A percentile compares a stretch with the other conserved stretches of the same genome.
These are phyloP conservation scores for Pachycephus smyrnensis DNA, from an alignment of 2,888 invertebrate species.

Conservation along the genomic window DNA sequence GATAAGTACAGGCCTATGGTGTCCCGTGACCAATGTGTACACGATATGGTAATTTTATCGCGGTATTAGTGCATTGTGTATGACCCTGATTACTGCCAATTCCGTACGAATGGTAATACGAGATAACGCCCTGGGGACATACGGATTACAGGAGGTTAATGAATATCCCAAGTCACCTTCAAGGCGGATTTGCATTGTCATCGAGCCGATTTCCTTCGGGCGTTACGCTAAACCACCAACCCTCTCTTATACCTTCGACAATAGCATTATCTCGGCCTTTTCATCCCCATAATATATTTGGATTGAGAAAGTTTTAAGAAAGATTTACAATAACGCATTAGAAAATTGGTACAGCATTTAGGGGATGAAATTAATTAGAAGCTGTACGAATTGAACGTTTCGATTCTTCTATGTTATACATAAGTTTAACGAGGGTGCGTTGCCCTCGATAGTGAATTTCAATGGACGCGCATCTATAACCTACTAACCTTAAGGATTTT, in stretches of 20 bases:
- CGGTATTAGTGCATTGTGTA: constrained; percentile 50
- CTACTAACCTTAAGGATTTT: background rate
- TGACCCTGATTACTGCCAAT: constrained; percentile 49
- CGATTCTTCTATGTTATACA: too few species aligned
- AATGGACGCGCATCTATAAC: background rate
- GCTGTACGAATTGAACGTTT: background rate
- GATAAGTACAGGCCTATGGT: background rate
- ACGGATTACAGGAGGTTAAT: constrained; percentile 29
- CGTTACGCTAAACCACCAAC: constrained; percentile 2
- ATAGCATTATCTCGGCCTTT: background rate
- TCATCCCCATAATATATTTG: background rate
- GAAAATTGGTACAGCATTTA: background rate
- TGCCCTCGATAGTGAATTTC: background rate
- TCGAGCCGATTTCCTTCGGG: background rate
- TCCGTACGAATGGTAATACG: constrained; percentile 39
- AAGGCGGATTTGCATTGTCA: constrained; percentile 8
- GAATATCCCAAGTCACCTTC: constrained; percentile 12
- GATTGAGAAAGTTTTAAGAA: background rate
- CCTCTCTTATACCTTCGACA: constrained; percentile 3
- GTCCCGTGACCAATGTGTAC: constrained; percentile 27
- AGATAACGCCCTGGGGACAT: constrained; percentile 31
- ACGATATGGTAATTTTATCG: constrained; percentile 49
- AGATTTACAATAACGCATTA: background rate
- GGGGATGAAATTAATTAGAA: background rate
- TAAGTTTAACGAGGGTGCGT: too few species aligned